phyloP scores from a whole-genome alignment of 30 jellyfish, hydroid and myxozoan species.

The Hydra vulgaris region DNA sequence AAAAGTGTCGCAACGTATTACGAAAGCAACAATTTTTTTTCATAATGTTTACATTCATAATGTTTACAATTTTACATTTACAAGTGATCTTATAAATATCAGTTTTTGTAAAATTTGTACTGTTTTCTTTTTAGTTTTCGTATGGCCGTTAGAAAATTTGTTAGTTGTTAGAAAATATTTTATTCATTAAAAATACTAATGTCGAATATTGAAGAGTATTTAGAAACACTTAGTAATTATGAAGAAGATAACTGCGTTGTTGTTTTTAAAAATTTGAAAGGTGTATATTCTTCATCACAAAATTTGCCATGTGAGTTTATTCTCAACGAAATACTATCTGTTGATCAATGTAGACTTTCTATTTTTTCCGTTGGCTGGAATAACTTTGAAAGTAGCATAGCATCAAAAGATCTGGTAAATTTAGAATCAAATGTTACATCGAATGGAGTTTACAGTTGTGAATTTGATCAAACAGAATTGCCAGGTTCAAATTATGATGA shows the following conservation, averaged over 20 bases:
- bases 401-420: neutral
- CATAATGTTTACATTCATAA: too few species aligned
- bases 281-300: neutral
- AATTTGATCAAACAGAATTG: slow-evolving; percentile 23
- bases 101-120: too few species aligned
- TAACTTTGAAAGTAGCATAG: neutral
- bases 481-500: slow-evolving; percentile 36
- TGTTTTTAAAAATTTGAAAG: slow-evolving; percentile 15
- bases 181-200: neutral
- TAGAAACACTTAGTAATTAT: neutral
- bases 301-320: slow-evolving; percentile 6
- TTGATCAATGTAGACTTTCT: slow-evolving; percentile 40
- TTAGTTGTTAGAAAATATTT: too few species aligned
- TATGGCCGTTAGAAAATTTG: too few species aligned
- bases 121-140: too few species aligned
- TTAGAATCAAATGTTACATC: neutral
- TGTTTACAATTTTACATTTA: too few species aligned
- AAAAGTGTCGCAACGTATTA: too few species aligned
- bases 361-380: slow-evolving; percentile 85
- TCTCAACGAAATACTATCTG: neutral
- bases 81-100: too few species aligned
- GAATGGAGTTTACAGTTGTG: neutral
- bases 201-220: neutral
- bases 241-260: slow-evolving; percentile 18
- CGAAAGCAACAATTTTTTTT: too few species aligned